These are phyloP conservation scores for Ivindomyrus marchei DNA, from an alignment of 2,113 vertebrate genomes.

Conservation along the genomic window DNA sequence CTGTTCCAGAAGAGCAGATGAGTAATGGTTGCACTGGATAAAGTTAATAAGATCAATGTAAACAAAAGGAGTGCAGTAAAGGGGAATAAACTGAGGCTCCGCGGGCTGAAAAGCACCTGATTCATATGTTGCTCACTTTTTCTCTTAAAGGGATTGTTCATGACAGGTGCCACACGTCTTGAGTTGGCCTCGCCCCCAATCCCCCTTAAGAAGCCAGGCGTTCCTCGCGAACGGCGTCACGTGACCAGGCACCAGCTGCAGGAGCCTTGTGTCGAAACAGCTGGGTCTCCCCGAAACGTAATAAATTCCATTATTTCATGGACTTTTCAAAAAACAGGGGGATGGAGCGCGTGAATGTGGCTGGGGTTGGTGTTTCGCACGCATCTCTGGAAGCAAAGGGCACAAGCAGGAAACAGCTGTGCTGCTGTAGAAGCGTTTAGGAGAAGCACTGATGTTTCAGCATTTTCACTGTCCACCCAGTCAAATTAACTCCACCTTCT, in stretches of 20 bases:
- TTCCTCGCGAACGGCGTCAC: neutral
- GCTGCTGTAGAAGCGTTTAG: neutral
- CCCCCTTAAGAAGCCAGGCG: neutral
- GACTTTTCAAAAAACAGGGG: neutral
- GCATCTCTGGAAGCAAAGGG: neutral
- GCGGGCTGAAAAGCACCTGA: neutral
- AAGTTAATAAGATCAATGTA: neutral
- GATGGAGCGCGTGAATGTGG: neutral
- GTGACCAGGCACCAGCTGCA: neutral
- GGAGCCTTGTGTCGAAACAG: neutral
- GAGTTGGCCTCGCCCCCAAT: neutral
- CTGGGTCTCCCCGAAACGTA: neutral
- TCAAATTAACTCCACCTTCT: neutral
- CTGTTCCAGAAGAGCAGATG: neutral
- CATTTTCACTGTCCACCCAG: neutral
- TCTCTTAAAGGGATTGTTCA: neutral
- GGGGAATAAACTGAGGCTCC: neutral
- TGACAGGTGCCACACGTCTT: neutral
- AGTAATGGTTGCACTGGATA: neutral
- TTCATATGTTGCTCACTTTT: neutral
- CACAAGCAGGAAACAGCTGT: neutral
- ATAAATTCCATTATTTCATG: neutral
- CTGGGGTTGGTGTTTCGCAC: neutral
- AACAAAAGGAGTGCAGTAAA: neutral
- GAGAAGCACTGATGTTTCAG: neutral